Percentiles rank a stretch among this genome's conserved stretches.
Conservation (phyloP, 1,140 invertebrate species). For the Octopus sinensis region DNA sequence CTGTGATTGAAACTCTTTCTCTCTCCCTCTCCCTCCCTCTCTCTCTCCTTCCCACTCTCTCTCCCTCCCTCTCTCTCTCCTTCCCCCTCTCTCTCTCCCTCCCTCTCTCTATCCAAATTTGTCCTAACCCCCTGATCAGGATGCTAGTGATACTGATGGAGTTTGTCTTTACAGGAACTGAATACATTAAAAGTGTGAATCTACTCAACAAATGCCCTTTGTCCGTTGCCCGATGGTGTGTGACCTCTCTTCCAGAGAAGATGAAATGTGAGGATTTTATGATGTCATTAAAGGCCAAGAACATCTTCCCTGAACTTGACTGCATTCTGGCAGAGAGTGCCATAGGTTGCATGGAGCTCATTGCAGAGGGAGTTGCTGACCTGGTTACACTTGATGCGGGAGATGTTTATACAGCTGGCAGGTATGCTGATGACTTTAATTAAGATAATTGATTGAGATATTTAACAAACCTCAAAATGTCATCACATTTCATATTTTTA, state of each 20-base stretch:
- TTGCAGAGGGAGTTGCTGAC: constrained; percentile 68
- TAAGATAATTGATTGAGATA: too few relatives aligned
- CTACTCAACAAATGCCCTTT: constrained; percentile 51
- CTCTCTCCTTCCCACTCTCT: too few relatives aligned
- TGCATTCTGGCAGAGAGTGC: constrained; percentile 83
- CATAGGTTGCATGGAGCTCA: constrained; percentile 82
- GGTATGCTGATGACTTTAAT: constrained; percentile 30
- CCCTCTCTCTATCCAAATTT: neutral
- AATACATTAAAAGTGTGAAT: constrained; percentile 38
- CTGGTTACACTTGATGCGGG: constrained; percentile 55
- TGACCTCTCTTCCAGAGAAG: constrained; percentile 85
- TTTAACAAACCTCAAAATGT: too few relatives aligned
- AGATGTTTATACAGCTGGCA: constrained; percentile 56
- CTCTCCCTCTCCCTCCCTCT: too few relatives aligned
- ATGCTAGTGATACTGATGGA: too few relatives aligned
- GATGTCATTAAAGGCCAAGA: constrained; percentile 77
- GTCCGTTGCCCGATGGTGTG: constrained; percentile 63
- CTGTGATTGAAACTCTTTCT: too few relatives aligned
- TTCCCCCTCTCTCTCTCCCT: too few relatives aligned
- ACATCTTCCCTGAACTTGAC: constrained; percentile 77
- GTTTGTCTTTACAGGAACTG: constrained; percentile 34
- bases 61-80: too few relatives aligned
- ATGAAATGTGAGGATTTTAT: constrained; percentile 93
- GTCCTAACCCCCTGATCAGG: too few relatives aligned
- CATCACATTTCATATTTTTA: too few relatives aligned